phyloP scores from a whole-genome alignment of 2,797 vertebrate species.

The Enteromius afrohamiltoni region DNA sequence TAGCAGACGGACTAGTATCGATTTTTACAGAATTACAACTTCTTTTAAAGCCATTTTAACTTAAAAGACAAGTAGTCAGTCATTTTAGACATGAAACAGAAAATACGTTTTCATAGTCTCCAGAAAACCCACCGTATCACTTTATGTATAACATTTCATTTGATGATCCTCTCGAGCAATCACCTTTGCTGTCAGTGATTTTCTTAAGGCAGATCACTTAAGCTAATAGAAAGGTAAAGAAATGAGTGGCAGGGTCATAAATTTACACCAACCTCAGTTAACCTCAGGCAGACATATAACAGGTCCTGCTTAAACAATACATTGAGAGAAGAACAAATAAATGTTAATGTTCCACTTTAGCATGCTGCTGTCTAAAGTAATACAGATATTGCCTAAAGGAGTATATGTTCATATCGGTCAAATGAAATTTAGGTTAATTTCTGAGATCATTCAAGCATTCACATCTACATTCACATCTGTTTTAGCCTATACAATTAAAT shows the following conservation, averaged over 20 bases:
- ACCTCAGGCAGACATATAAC: conserved; percentile 14
- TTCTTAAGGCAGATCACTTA: conserved; percentile 57
- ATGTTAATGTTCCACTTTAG: not conserved
- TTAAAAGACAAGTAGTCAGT: not conserved
- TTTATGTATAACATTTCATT: conserved; percentile 16
- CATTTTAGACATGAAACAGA: not conserved
- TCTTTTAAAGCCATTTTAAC: not conserved
- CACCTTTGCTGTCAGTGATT: conserved; percentile 32
- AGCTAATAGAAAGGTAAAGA: conserved; percentile 61
- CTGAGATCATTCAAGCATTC: not conserved
- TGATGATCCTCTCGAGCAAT: conserved; percentile 4
- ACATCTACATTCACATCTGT: not conserved
- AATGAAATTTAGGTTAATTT: not conserved
- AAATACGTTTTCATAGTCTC: not conserved
- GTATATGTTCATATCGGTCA: not conserved
- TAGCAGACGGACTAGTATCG: not conserved
- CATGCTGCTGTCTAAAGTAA: conserved; percentile 12
- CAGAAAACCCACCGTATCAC: not conserved
- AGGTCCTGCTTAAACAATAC: conserved; percentile 12
- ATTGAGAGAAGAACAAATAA: not conserved
- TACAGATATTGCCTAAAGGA: not conserved
- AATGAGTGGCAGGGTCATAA: conserved; percentile 53
- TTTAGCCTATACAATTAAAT: not conserved
- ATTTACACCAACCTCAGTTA: conserved; percentile 51
- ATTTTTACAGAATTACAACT: not conserved